Evolutionary conservation across 37 sponge, comb jelly and placozoan genomes (phyloP), one percentile per base, ranked within the genome.

Genomic region (Ianthella basta): DNA sequence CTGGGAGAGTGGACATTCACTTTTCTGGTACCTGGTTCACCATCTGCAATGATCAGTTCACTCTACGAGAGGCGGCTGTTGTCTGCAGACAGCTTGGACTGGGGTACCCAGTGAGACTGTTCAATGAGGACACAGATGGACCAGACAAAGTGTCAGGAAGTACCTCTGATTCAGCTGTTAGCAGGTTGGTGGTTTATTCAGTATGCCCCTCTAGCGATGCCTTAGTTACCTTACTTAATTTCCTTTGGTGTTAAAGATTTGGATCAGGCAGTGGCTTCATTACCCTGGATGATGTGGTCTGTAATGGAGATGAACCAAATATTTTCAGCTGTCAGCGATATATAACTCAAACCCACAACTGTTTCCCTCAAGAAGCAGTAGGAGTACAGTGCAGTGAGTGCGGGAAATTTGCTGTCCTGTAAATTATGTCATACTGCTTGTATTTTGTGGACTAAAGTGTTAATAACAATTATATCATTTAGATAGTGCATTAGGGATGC

Each of bases 381-480:
- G 78, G 53, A 41, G 25, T 75, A 4, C 78, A 75, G 40, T 75
- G 78, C 54, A 75, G 78, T 75, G 53, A 75, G 78, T 75, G 25
- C 16, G 21, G n/a, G n/a, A n/a, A n/a, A n/a, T n/a, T n/a, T n/a
- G n/a, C n/a, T n/a, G n/a, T n/a, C n/a, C n/a, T n/a, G n/a, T n/a
- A n/a, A n/a, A n/a, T n/a, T n/a, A n/a, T n/a, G n/a, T n/a, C n/a
- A n/a, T n/a, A n/a, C n/a, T n/a, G n/a, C n/a, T n/a, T n/a, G n/a
- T n/a, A n/a, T n/a, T n/a, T n/a, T n/a, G n/a, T n/a, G n/a, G n/a
- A n/a, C n/a, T n/a, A n/a, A n/a, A n/a, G n/a, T n/a, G n/a, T n/a
- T n/a, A n/a, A n/a, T n/a, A n/a, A n/a, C n/a, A n/a, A n/a, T n/a
- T n/a, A n/a, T n/a, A n/a, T n/a, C n/a, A n/a, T n/a, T n/a, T n/a